Evolutionary conservation across 2,113 vertebrate genomes (phyloP).

Genomic region (Pogona vitticeps): DNA sequence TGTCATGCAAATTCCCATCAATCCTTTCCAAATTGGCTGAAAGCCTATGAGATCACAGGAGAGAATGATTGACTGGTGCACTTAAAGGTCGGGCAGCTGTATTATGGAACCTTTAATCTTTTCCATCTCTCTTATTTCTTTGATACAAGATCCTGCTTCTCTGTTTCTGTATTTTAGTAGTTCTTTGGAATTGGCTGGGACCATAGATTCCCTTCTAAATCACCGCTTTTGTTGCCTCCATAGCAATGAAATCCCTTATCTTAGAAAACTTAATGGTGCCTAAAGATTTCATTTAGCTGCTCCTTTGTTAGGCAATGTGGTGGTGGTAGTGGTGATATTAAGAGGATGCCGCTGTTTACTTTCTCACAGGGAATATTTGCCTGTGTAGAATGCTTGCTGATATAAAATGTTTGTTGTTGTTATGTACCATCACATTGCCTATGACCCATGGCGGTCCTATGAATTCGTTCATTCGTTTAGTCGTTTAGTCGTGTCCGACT

Average conservation of each 20-base stretch:
- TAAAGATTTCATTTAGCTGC: not conserved
- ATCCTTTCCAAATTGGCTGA: slow-evolving; percentile 10
- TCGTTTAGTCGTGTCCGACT: too few relatives aligned
- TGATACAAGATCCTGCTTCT: slow-evolving; percentile 1
- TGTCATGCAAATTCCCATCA: slow-evolving; percentile 1
- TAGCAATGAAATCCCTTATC: not conserved
- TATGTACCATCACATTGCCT: too few relatives aligned
- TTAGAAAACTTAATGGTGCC: not conserved
- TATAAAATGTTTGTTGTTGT: too few relatives aligned
- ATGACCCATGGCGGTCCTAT: too few relatives aligned
- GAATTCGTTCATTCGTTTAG: too few relatives aligned
- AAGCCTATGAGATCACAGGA: slow-evolving; percentile 24
- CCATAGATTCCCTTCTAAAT: not conserved
- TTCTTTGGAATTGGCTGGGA: not conserved
- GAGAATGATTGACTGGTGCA: not conserved
- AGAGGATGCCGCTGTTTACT: not conserved
- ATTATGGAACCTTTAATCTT: slow-evolving; percentile 21
- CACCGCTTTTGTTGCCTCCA: not conserved
- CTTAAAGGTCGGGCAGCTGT: slow-evolving; percentile 2
- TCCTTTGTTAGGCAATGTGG: not conserved
- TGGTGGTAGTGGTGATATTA: too few relatives aligned
- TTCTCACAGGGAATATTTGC: not conserved
- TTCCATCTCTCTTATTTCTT: not conserved
- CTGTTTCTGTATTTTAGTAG: not conserved
- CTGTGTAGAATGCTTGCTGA: not conserved